These are phyloP conservation scores for Pygathrix nemaeus DNA, from an alignment of 2,113 vertebrate genomes.

Conservation along the genomic window DNA sequence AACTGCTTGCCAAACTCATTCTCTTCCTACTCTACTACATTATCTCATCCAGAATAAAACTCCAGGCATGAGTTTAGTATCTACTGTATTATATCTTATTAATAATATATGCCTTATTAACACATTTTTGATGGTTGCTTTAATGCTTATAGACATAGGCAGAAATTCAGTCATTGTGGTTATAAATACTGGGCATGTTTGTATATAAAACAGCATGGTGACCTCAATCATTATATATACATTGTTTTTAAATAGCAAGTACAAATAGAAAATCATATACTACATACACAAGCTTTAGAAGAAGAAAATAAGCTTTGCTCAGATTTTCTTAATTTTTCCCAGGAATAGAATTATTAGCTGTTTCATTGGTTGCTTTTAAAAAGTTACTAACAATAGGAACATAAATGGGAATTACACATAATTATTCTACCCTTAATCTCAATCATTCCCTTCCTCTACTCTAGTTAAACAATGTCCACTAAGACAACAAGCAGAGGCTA, in stretches of 20 bases:
- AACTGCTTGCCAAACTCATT: background rate
- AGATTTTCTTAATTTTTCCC: background rate
- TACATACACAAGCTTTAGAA: background rate
- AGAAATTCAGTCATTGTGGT: slow-evolving; percentile 12
- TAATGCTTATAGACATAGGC: slow-evolving; percentile 6
- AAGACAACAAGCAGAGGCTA: slow-evolving; percentile 2
- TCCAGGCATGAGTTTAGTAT: background rate
- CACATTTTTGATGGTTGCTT: background rate
- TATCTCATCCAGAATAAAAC: background rate
- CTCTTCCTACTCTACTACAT: background rate
- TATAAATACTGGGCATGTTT: background rate
- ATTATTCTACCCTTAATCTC: slow-evolving; percentile 1
- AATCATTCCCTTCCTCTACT: background rate
- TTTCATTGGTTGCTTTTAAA: slow-evolving; percentile 31
- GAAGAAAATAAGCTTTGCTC: slow-evolving; percentile 35
- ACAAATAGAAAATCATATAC: slow-evolving; percentile 34
- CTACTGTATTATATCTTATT: background rate
- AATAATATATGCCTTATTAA: background rate
- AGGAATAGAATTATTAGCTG: slow-evolving; percentile 1
- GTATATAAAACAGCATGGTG: background rate
- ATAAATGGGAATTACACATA: background rate
- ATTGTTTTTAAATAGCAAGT: slow-evolving; percentile 18
- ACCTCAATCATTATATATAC: background rate
- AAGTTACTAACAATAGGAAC: slow-evolving; percentile 54
- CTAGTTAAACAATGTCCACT: background rate